A percentile compares a stretch with the other conserved stretches of the same genome.
Evolutionary conservation across 2,888 invertebrate genomes (phyloP).

Genomic region (Volucella zonaria): DNA sequence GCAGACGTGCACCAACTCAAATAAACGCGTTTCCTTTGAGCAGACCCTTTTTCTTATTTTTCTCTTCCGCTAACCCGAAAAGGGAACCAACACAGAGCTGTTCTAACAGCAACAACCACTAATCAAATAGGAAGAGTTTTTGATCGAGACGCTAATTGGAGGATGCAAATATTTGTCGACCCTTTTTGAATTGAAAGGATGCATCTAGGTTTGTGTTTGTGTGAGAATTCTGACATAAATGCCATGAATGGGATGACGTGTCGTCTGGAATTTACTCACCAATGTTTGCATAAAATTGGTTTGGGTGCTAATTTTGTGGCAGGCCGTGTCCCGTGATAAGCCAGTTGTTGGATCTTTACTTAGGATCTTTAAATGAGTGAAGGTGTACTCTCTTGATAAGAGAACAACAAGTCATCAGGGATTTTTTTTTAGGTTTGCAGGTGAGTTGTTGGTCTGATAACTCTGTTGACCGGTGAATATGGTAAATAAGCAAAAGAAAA

Average conservation of each 20-base stretch:
- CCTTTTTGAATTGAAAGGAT: conserved; percentile 45
- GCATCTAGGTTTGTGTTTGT: background rate
- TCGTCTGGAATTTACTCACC: conserved; percentile 4
- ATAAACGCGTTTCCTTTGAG: conserved; percentile 55
- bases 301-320: conserved; percentile 68
- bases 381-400: conserved; percentile 28
- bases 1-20: conserved; percentile 40
- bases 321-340: conserved; percentile 46
- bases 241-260: background rate
- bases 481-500: background rate
- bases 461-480: background rate
- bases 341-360: conserved; percentile 39
- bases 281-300: conserved; percentile 46
- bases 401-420: background rate
- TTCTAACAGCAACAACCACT: background rate
- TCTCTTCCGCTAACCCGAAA: conserved; percentile 1
- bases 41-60: conserved; percentile 6
- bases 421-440: conserved; percentile 12
- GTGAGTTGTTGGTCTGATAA: conserved; percentile 22
- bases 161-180: conserved; percentile 69
- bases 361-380: conserved; percentile 8
- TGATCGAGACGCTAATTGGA: conserved; percentile 63
- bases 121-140: conserved; percentile 50
- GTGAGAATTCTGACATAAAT: too few species aligned
- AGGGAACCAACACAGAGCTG: background rate